A percentile compares a stretch with the other conserved stretches of the same genome.
Evolutionary conservation across 2,113 vertebrate species (phyloP).

Genomic region (Eupsittula cactorum): DNA sequence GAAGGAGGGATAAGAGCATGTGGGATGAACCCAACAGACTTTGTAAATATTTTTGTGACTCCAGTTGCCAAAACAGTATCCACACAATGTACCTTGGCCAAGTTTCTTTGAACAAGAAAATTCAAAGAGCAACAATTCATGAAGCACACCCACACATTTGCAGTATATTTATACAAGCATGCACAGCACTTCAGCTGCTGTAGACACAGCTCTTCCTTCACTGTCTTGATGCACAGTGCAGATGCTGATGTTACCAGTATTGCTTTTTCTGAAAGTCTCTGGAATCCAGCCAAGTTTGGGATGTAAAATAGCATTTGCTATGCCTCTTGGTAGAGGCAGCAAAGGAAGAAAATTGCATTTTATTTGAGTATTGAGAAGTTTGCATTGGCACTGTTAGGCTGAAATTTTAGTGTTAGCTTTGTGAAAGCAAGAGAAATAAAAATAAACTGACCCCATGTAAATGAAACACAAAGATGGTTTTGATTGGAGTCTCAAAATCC

Average conservation of each 20-base stretch:
- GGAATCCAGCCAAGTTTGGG: not conserved
- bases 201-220: not conserved
- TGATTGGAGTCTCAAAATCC: not conserved
- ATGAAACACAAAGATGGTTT: not conserved
- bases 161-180: not conserved
- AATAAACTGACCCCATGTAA: not conserved
- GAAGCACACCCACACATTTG: not conserved
- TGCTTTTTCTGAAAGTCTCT: not conserved
- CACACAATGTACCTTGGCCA: not conserved
- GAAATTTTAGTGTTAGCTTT: not conserved
- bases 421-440: not conserved
- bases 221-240: not conserved
- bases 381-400: not conserved
- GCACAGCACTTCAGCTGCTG: not conserved
- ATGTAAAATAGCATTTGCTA: not conserved
- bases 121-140: not conserved
- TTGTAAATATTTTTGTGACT: not conserved
- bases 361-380: not conserved
- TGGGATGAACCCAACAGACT: slow-evolving; percentile 1
- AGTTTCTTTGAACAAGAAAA: not conserved
- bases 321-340: not conserved
- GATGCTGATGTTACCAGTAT: not conserved
- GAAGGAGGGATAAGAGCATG: not conserved
- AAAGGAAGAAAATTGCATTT: not conserved
- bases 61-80: slow-evolving; percentile 25